These are phyloP conservation scores for Cynodonichthys magdalenae DNA, from an alignment of 2,797 vertebrate genomes.

Conservation along the genomic window DNA sequence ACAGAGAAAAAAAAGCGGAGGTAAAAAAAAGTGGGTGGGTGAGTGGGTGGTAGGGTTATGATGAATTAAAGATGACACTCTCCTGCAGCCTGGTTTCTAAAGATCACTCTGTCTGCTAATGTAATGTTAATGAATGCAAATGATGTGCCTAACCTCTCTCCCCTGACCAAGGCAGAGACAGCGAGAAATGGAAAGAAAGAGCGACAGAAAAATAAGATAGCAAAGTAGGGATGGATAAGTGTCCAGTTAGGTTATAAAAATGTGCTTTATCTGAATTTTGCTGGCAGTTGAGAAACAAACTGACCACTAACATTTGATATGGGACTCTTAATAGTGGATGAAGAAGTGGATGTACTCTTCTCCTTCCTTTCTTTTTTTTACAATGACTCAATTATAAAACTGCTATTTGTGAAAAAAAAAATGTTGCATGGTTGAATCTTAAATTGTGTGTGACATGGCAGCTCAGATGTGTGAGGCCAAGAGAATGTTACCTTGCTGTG, in stretches of 20 bases:
- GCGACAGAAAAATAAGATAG: slow-evolving; percentile 6
- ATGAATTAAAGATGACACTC: slow-evolving; percentile 85
- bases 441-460: slow-evolving; percentile 42
- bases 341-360: slow-evolving; percentile 16
- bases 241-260: slow-evolving; percentile 18
- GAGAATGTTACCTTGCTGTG: slow-evolving; percentile 68
- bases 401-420: slow-evolving; percentile 11
- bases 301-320: slow-evolving; percentile 49
- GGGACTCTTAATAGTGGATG: slow-evolving; percentile 4
- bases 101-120: slow-evolving; percentile 83
- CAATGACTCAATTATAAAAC: slow-evolving; percentile 30
- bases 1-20: slow-evolving; percentile 20
- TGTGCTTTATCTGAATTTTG: slow-evolving; percentile 27
- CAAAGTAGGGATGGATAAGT: slow-evolving; percentile 15
- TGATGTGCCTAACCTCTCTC: slow-evolving; percentile 77
- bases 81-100: slow-evolving; percentile 78
- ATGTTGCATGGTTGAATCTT: slow-evolving; percentile 53
- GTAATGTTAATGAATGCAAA: slow-evolving; percentile 86
- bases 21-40: slow-evolving; percentile 33
- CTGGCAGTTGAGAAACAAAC: slow-evolving; percentile 19
- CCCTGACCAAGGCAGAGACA: slow-evolving; percentile 61
- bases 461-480: slow-evolving; percentile 62
- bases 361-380: slow-evolving; percentile 14
- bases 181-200: slow-evolving; percentile 8
- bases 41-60: slow-evolving; percentile 62